Evolutionary conservation across 2,113 vertebrate species (phyloP), one percentile per base, ranked within the genome.

Genomic region (Misgurnus anguillicaudatus): DNA sequence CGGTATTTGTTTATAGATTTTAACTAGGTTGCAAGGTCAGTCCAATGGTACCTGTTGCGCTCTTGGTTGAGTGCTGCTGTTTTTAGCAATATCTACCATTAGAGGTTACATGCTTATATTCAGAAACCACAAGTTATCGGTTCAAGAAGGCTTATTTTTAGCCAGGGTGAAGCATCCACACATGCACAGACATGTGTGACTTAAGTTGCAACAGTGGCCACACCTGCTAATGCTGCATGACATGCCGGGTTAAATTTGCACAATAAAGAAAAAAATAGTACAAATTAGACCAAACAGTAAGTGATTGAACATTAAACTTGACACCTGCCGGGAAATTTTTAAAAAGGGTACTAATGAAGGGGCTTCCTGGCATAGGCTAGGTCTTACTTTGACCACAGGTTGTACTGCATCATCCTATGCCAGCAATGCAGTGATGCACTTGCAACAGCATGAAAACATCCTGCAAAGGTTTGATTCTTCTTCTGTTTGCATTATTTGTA

Each of bases 361-460:
- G 11, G 11, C 57, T 39, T 42, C 55, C 58, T 42, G 70, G 24
- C n/a, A 38, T 60, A 21, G n/a, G 57, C 39, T 21, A 13, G 24
- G 13, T 13, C 0, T 31, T 31, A 31, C 24, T 21, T 60, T 24
- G 53, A 60, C 70, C 21, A 24, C 38, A 41, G 70, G 11, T 73
- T 19, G 0, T 24, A 21, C 70, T 73, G 58, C 70, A 57, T 73
- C 70, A 24, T 38, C 13, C 70, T 39, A 73, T 73, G 4, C n/a
- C 36, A 73, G 70, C 14, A 73, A 73, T 73, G 70, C 41, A 60
- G 53, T 5, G 19, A 58, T 58, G 70, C 53, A 71, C 21, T 55
- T 73, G 41, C 53, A 57, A 72, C 70, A 72, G 38, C 55, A 41
- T 4, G 13, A 21, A n/a, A 53, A 41, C n/a, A 53, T 36, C 19